These are phyloP conservation scores for Esperia sulphurella DNA, from an alignment of 2,888 invertebrate species.

Conservation along the genomic window DNA sequence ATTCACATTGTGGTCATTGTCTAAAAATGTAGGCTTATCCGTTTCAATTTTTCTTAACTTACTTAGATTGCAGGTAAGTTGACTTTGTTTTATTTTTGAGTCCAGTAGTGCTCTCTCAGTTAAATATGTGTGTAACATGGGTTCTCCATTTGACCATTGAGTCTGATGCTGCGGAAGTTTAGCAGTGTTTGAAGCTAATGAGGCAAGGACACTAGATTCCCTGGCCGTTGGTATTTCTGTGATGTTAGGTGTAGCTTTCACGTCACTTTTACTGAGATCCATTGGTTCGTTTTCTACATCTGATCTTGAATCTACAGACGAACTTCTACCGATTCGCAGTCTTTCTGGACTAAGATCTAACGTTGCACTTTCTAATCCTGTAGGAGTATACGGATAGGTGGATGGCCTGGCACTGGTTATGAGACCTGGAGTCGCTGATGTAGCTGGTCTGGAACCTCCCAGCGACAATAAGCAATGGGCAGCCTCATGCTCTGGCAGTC, in stretches of 20 bases:
- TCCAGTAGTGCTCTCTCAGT: conserved; percentile 85
- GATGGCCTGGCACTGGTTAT: conserved; percentile 81
- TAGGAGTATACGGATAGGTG: conserved; percentile 83
- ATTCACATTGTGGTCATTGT: conserved; percentile 33
- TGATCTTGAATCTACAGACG: conserved; percentile 43
- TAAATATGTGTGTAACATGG: conserved; percentile 85
- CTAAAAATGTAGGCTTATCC: conserved; percentile 44
- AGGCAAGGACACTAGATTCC: conserved; percentile 81
- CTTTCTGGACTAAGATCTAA: conserved; percentile 48
- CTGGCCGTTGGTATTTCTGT: conserved; percentile 81
- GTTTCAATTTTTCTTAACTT: conserved; percentile 59
- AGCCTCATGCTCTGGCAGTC: conserved; percentile 91
- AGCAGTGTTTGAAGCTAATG: conserved; percentile 81
- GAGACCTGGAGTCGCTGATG: conserved; percentile 72
- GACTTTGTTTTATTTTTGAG: conserved; percentile 85
- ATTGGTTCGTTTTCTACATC: conserved; percentile 77
- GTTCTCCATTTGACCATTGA: conserved; percentile 80
- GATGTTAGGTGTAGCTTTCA: conserved; percentile 46
- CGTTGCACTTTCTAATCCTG: conserved; percentile 42
- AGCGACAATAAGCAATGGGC: conserved; percentile 89
- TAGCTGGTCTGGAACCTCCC: conserved; percentile 79
- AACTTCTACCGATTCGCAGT: conserved; percentile 35
- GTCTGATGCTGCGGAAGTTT: conserved; percentile 77
- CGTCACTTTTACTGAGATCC: conserved; percentile 68
- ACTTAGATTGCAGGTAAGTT: conserved; percentile 59